These are phyloP conservation scores for Aurelia coerulea DNA, from an alignment of 30 jellyfish, hydroid and myxozoan genomes.

Conservation along the genomic window DNA sequence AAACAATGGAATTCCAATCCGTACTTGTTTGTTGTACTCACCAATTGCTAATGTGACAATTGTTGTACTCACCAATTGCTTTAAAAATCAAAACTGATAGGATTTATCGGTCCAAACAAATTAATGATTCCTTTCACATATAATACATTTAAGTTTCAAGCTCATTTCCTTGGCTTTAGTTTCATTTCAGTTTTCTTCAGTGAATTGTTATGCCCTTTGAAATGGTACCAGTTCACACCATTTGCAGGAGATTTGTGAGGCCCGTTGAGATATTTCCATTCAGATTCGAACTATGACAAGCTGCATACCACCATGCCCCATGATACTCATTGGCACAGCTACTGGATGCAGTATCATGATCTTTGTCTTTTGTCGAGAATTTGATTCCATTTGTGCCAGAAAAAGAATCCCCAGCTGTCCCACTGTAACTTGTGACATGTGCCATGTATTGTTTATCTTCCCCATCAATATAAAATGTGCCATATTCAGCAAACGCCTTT, in stretches of 20 bases:
- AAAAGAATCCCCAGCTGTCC: slow-evolving; percentile 53
- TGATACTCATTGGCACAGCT: slow-evolving; percentile 17
- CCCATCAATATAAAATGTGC: slow-evolving; percentile 26
- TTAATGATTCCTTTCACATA: neutral
- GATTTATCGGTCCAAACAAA: too few species aligned
- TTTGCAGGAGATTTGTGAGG: slow-evolving; percentile 8
- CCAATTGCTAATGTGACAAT: too few species aligned
- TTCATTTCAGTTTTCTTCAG: slow-evolving; percentile 36
- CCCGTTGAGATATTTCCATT: slow-evolving; percentile 45
- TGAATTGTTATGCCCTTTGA: slow-evolving; percentile 18
- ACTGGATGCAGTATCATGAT: neutral
- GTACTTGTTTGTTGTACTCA: too few species aligned
- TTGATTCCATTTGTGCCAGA: neutral
- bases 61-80: too few species aligned
- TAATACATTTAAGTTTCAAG: neutral
- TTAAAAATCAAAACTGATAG: too few species aligned
- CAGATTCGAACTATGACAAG: slow-evolving; percentile 25
- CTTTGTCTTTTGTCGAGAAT: slow-evolving; percentile 36
- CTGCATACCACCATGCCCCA: slow-evolving; percentile 44
- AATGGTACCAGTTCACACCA: slow-evolving; percentile 10
- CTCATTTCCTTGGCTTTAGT: slow-evolving; percentile 1
- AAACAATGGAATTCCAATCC: too few species aligned
- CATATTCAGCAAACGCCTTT: slow-evolving; percentile 42
- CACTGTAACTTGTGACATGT: slow-evolving; percentile 10
- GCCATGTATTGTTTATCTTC: neutral